These are phyloP conservation scores for Pseudoips prasinana DNA, from an alignment of 2,888 invertebrate genomes.

Conservation along the genomic window DNA sequence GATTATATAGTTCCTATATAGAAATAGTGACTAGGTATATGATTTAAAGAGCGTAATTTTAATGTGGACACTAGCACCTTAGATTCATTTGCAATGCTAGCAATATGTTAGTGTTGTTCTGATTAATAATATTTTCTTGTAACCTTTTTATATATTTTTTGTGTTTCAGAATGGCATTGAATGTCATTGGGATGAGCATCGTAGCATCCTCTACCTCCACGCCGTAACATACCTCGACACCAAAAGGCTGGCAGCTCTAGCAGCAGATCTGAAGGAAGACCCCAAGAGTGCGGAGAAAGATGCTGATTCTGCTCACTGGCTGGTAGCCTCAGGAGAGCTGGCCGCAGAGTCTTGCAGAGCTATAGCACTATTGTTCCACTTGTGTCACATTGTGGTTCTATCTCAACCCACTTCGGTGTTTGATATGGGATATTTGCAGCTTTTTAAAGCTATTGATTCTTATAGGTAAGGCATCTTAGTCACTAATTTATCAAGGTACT, in stretches of 20 bases:
- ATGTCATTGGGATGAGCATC: constrained; percentile 81
- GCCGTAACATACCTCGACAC: constrained; percentile 75
- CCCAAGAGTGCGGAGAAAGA: constrained; percentile 63
- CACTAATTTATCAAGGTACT: not conserved
- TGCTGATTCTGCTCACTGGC: constrained; percentile 81
- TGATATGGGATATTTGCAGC: constrained; percentile 90
- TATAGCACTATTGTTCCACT: constrained; percentile 88
- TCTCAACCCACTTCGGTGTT: constrained; percentile 82
- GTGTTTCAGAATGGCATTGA: constrained; percentile 80
- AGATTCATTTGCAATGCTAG: too few relatives aligned
- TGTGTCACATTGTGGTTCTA: constrained; percentile 88
- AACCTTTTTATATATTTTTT: too few relatives aligned
- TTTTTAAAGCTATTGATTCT: constrained; percentile 90
- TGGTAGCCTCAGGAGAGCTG: constrained; percentile 81
- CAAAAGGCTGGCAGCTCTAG: constrained; percentile 50
- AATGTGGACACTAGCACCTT: too few relatives aligned
- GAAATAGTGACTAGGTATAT: too few relatives aligned
- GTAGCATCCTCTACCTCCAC: constrained; percentile 76
- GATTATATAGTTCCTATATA: too few relatives aligned
- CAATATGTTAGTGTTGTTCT: too few relatives aligned
- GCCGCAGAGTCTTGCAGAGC: constrained; percentile 83
- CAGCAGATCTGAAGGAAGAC: constrained; percentile 54
- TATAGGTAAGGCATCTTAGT: constrained; percentile 83
- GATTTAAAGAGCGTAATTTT: too few relatives aligned
- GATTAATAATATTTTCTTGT: too few relatives aligned